phyloP scores from a whole-genome alignment of 1,140 invertebrate species.

The Brachionus sp. region DNA sequence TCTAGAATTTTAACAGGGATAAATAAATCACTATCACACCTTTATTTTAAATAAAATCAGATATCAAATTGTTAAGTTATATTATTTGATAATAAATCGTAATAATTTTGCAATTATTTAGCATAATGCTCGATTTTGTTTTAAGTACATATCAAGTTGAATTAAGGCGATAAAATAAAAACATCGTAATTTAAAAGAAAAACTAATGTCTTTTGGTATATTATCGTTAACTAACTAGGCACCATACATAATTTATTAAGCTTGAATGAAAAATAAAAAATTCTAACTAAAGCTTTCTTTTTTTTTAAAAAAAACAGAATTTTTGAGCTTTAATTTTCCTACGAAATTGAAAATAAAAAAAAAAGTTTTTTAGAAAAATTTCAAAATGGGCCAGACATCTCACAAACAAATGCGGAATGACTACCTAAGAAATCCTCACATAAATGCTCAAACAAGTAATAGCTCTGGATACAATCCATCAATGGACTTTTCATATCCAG shows the following conservation, averaged over 20 bases:
- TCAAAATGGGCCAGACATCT: constrained; percentile 16
- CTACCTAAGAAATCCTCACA: constrained; percentile 11
- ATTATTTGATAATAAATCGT: background rate
- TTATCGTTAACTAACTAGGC: background rate
- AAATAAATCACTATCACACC: background rate
- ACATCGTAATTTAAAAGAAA: background rate
- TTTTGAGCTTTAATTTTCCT: background rate
- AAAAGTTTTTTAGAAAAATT: background rate
- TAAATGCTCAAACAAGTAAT: background rate
- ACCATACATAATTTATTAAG: constrained; percentile 20
- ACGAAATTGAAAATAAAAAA: background rate
- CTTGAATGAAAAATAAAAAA: background rate
- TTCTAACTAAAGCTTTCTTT: background rate
- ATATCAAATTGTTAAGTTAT: background rate
- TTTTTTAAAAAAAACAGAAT: background rate
- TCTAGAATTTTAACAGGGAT: background rate
- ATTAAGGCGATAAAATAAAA: background rate
- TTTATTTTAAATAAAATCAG: background rate
- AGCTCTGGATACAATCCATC: background rate
- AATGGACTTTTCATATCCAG: constrained; percentile 5
- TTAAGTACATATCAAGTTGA: background rate
- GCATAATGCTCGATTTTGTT: background rate
- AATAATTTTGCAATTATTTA: constrained; percentile 21
- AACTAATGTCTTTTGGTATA: background rate
- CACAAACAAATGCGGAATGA: constrained; percentile 40